A percentile compares a stretch with the other conserved stretches of the same genome.
Conservation (phyloP, 2,113 vertebrate species). For the Lagopus leucura region DNA sequence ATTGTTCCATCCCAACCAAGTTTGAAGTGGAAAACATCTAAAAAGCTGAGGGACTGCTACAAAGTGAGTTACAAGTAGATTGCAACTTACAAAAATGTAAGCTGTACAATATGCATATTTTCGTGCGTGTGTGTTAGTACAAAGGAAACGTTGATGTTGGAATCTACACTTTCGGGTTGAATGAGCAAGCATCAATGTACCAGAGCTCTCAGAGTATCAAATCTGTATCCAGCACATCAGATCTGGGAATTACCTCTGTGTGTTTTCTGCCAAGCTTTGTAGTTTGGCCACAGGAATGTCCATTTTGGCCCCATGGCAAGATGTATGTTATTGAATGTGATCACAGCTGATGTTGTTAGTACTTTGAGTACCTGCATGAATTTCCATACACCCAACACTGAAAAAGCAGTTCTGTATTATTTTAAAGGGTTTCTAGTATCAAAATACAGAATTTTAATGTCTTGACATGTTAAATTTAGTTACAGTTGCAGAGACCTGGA, state of each 20-base stretch:
- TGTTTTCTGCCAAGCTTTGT: background rate
- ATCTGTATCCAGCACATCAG: rapidly evolving
- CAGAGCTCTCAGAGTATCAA: background rate
- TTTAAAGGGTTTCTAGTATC: background rate
- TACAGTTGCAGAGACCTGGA: background rate
- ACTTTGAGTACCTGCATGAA: background rate
- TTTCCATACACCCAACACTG: background rate
- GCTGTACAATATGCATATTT: background rate
- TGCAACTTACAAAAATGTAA: background rate
- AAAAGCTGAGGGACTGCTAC: background rate
- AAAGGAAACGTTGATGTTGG: background rate
- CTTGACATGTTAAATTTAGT: background rate
- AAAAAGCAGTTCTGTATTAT: background rate
- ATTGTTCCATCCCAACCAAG: background rate
- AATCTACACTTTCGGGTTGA: background rate
- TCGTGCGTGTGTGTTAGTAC: background rate
- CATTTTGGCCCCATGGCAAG: background rate
- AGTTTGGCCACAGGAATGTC: background rate
- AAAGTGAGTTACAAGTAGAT: background rate
- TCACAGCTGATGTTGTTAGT: background rate
- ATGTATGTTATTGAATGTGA: background rate
- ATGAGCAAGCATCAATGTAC: background rate
- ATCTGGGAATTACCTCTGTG: background rate
- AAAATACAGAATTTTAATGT: background rate
- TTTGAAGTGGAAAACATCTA: background rate